Evolutionary conservation across 2,113 vertebrate genomes (phyloP).

Genomic region (Capra hircus): DNA sequence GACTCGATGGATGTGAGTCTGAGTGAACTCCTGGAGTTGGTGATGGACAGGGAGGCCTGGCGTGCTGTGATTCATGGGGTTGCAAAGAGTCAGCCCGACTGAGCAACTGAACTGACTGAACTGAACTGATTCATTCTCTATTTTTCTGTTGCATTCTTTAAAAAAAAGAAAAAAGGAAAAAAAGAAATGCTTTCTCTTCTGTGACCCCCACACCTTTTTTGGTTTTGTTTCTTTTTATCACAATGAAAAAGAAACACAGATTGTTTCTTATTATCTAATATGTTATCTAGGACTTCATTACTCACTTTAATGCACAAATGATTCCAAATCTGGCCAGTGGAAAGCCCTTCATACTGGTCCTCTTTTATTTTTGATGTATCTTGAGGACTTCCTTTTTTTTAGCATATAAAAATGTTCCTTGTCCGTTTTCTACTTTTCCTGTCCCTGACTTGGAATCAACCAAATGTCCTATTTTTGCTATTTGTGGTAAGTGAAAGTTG

Average conservation of each 20-base stretch:
- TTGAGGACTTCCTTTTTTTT: background rate
- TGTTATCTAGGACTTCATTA: background rate
- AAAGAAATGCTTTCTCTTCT: background rate
- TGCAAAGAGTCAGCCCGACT: too few species aligned
- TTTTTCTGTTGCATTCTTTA: background rate
- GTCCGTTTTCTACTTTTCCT: background rate
- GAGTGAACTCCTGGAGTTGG: too few species aligned
- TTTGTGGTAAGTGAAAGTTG: background rate
- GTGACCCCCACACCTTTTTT: background rate
- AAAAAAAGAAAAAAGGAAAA: background rate
- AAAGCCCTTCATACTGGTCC: background rate
- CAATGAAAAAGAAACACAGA: background rate
- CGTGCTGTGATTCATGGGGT: too few species aligned
- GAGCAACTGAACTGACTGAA: too few species aligned
- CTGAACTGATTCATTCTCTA: background rate
- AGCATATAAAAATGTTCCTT: background rate
- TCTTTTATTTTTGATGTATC: background rate
- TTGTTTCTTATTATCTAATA: background rate
- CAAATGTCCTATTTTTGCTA: background rate
- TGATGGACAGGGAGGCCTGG: too few species aligned
- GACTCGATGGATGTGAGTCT: too few species aligned
- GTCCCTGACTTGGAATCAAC: background rate
- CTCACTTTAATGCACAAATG: background rate
- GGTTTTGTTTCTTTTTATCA: background rate
- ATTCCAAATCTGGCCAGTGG: background rate